Conservation (phyloP, 1,140 invertebrate species). For the Pseudomyrmex gracilis region DNA sequence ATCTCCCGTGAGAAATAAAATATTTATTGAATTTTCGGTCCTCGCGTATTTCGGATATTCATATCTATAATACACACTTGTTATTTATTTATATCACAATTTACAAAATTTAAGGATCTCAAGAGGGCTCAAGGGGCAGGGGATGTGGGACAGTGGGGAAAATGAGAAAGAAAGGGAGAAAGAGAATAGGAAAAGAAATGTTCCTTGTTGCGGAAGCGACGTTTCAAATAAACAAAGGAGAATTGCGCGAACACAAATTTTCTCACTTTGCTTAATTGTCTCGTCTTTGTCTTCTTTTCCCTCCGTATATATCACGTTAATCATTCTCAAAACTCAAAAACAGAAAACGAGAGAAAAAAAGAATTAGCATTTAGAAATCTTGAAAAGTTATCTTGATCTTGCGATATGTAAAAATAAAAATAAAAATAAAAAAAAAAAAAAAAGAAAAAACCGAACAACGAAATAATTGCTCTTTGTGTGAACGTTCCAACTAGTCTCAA, state of each 20-base stretch:
- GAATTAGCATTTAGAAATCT: slow-evolving; percentile 23
- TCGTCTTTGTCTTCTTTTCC: slow-evolving; percentile 55
- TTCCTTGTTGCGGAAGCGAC: slow-evolving; percentile 29
- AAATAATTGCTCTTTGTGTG: slow-evolving; percentile 61
- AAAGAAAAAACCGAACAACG: slow-evolving; percentile 20
- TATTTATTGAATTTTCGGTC: slow-evolving; percentile 77
- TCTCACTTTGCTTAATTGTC: slow-evolving; percentile 61
- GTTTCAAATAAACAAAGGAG: slow-evolving; percentile 60
- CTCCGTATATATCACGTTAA: slow-evolving; percentile 13
- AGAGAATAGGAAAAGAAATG: slow-evolving; percentile 49
- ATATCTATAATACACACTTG: slow-evolving; percentile 83
- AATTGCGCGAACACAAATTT: slow-evolving; percentile 37
- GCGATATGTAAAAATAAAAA: no score
- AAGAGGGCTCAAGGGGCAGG: neutral
- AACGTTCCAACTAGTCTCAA: slow-evolving; percentile 68
- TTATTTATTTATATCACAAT: slow-evolving; percentile 86
- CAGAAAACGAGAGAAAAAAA: slow-evolving; percentile 34
- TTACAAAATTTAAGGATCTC: slow-evolving; percentile 83
- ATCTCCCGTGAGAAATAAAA: slow-evolving; percentile 80
- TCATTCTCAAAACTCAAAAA: slow-evolving; percentile 16
- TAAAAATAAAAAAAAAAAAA: slow-evolving; percentile 41
- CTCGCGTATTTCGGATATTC: slow-evolving; percentile 73
- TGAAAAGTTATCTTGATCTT: slow-evolving; percentile 40
- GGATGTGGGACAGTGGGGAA: neutral
- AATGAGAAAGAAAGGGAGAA: slow-evolving; percentile 21